phyloP scores from a whole-genome alignment of 2,888 invertebrate genomes.

The Acanthosoma haemorrhoidale region DNA sequence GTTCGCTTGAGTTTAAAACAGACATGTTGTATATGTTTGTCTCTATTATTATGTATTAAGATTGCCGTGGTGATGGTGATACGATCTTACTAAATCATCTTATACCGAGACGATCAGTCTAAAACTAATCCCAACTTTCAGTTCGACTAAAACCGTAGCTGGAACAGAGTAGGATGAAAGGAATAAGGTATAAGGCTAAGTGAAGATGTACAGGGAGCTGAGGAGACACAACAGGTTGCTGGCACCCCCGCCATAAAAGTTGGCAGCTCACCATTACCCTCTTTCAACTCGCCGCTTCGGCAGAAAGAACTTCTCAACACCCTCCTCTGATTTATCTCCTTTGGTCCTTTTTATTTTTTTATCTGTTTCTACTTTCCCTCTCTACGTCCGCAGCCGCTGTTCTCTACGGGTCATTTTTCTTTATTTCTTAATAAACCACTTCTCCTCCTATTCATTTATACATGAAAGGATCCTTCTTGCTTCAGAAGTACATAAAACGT shows the following conservation, averaged over 20 bases:
- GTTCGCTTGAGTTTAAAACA: too few relatives aligned
- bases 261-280: neutral
- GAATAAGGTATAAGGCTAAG: neutral
- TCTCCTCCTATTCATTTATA: neutral
- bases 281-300: neutral
- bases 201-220: neutral
- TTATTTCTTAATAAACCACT: slow-evolving; percentile 1
- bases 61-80: too few relatives aligned
- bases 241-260: neutral
- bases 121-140: too few relatives aligned
- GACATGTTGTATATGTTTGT: too few relatives aligned
- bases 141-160: too few relatives aligned
- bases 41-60: too few relatives aligned
- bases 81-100: too few relatives aligned
- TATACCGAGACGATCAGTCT: too few relatives aligned
- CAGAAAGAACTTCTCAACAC: slow-evolving; percentile 3
- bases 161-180: too few relatives aligned
- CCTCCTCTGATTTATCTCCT: slow-evolving; percentile 8
- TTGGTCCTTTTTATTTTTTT: neutral
- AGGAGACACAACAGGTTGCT: neutral
- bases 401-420: neutral
- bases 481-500: neutral
- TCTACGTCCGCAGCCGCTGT: neutral
- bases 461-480: neutral
- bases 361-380: neutral